A percentile compares a stretch with the other conserved stretches of the same genome.
Evolutionary conservation across 2,797 vertebrate genomes (phyloP).

Genomic region (Muscicapa comitata): DNA sequence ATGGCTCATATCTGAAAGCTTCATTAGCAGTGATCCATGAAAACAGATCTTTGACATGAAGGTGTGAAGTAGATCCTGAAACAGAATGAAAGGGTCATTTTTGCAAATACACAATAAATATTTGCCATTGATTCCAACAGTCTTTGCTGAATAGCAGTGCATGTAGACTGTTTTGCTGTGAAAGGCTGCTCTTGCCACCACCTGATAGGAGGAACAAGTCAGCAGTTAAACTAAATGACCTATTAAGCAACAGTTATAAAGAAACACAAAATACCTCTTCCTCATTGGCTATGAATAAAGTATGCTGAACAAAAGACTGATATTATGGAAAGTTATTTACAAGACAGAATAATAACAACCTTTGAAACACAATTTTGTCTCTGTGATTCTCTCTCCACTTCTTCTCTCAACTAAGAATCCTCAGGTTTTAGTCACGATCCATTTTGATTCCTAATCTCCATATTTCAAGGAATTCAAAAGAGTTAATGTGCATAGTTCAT

Average conservation of each 20-base stretch:
- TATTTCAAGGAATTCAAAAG: not conserved
- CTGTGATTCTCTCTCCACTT: not conserved
- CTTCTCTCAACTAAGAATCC: not conserved
- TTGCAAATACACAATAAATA: not conserved
- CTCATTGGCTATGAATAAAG: not conserved
- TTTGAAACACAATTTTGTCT: not conserved
- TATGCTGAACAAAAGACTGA: not conserved
- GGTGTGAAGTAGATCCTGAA: not conserved
- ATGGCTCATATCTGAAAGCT: slow-evolving; percentile 12
- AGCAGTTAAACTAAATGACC: not conserved
- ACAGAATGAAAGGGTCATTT: not conserved
- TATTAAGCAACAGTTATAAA: not conserved
- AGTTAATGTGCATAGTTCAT: not conserved
- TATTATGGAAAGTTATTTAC: not conserved
- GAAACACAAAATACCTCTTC: not conserved
- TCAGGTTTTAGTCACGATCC: not conserved
- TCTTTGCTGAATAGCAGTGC: not conserved
- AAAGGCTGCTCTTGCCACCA: not conserved
- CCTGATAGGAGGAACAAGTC: slow-evolving; percentile 22
- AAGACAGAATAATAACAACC: not conserved
- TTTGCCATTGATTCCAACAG: not conserved
- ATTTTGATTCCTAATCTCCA: not conserved
- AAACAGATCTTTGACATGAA: not conserved
- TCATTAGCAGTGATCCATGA: slow-evolving; percentile 29
- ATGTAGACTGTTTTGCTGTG: not conserved